Evolutionary conservation across 2,888 invertebrate species (phyloP).

Genomic region (Xestia ashworthii): DNA sequence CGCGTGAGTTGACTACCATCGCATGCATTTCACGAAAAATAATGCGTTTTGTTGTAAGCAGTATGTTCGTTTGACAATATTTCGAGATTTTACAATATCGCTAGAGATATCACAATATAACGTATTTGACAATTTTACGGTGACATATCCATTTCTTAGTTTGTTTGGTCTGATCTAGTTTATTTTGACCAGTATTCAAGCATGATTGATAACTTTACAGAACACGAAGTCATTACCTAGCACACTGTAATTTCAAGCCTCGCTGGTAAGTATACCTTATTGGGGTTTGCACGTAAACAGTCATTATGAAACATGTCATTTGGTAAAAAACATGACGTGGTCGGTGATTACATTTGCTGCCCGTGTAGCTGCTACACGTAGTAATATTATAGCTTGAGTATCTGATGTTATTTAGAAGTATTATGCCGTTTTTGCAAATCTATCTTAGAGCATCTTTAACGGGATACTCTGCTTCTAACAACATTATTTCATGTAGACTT

Average conservation of each 20-base stretch:
- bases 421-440: slow-evolving; percentile 43
- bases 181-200: slow-evolving; percentile 31
- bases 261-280: slow-evolving; percentile 57
- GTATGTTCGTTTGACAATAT: no score
- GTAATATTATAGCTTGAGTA: slow-evolving; percentile 69
- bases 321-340: slow-evolving; percentile 74
- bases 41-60: no score
- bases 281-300: slow-evolving; percentile 61
- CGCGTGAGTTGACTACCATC: no score
- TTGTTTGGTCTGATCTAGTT: slow-evolving; percentile 28
- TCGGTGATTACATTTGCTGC: slow-evolving; percentile 75
- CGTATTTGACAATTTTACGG: no score
- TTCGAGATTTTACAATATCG: no score
- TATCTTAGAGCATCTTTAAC: slow-evolving; percentile 19
- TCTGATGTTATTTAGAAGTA: slow-evolving; percentile 17
- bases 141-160: neutral
- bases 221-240: slow-evolving; percentile 48
- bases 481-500: neutral
- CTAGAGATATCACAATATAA: no score
- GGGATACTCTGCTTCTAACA: slow-evolving; percentile 26
- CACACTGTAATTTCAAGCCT: slow-evolving; percentile 56
- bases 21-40: no score
- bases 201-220: slow-evolving; percentile 49
- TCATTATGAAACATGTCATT: slow-evolving; percentile 77
- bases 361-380: slow-evolving; percentile 67